Percentiles rank a stretch among this genome's conserved stretches.
Conservation (phyloP, 2,888 invertebrate species). For the Eurois occulta region DNA sequence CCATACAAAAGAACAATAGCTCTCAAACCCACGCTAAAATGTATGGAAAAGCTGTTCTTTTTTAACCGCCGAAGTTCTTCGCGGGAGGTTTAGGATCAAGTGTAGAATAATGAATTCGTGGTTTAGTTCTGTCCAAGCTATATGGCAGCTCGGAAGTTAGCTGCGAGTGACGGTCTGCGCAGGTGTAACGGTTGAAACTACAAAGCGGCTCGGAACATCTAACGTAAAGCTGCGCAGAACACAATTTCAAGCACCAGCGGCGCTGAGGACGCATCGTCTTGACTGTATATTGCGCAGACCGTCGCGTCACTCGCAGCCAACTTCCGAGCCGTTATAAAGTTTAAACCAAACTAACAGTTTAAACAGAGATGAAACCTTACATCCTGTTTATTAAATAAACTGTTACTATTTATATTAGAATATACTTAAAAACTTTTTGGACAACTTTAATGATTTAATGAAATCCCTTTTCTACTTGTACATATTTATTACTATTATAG, state of each 20-base stretch:
- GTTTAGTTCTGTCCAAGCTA: neutral
- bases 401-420: neutral
- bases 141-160: neutral
- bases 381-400: neutral
- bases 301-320: neutral
- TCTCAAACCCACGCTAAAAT: too few species aligned
- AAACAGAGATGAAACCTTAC: neutral
- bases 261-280: neutral
- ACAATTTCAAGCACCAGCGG: neutral
- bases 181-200: neutral
- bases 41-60: too few species aligned
- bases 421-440: neutral
- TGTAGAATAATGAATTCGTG: neutral
- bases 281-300: neutral
- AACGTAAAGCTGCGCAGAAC: neutral
- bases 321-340: neutral
- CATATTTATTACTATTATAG: too few species aligned
- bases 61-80: too few species aligned
- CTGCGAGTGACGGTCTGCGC: neutral
- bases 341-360: neutral
- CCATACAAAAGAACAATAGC: too few species aligned
- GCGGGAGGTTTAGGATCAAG: neutral
- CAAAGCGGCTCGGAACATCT: neutral
- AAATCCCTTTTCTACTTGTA: too few species aligned
- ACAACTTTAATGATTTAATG: too few species aligned